Evolutionary conservation across 2,888 invertebrate genomes (phyloP).

Genomic region (Nasonia oneida): DNA sequence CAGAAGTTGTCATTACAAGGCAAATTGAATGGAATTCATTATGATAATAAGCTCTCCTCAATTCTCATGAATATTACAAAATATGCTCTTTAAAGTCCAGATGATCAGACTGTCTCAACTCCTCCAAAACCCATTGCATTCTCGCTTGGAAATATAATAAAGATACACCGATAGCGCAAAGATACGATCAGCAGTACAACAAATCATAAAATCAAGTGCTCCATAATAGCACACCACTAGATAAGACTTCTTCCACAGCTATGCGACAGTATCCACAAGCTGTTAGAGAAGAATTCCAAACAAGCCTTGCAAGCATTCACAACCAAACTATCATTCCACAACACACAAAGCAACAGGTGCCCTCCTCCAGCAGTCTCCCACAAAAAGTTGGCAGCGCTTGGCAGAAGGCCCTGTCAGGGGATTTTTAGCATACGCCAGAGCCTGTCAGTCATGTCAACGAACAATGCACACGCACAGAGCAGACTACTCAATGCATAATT

Average conservation of each 20-base stretch:
- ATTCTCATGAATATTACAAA: constrained; percentile 2
- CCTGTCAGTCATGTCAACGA: background rate
- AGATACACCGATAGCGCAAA: background rate
- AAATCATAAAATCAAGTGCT: background rate
- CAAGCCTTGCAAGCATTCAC: background rate
- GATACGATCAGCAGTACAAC: background rate
- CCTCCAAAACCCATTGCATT: background rate
- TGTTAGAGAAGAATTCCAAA: background rate
- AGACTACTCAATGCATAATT: constrained; percentile 59
- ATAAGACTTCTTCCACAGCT: background rate
- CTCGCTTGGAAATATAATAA: background rate
- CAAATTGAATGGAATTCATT: constrained; percentile 19
- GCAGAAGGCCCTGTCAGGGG: background rate
- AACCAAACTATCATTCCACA: background rate
- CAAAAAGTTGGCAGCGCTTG: background rate
- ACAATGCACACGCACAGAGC: background rate
- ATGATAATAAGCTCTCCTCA: background rate
- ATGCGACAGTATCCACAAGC: background rate
- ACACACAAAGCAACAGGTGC: constrained; percentile 44
- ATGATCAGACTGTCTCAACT: background rate
- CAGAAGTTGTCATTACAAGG: background rate
- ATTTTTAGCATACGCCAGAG: constrained; percentile 23
- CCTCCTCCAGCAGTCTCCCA: background rate
- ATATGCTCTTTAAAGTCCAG: background rate
- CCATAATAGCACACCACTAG: background rate